Percentiles rank a stretch among this genome's conserved stretches.
Evolutionary conservation across 2,113 vertebrate genomes (phyloP).

Genomic region (Brachyistius frenatus): DNA sequence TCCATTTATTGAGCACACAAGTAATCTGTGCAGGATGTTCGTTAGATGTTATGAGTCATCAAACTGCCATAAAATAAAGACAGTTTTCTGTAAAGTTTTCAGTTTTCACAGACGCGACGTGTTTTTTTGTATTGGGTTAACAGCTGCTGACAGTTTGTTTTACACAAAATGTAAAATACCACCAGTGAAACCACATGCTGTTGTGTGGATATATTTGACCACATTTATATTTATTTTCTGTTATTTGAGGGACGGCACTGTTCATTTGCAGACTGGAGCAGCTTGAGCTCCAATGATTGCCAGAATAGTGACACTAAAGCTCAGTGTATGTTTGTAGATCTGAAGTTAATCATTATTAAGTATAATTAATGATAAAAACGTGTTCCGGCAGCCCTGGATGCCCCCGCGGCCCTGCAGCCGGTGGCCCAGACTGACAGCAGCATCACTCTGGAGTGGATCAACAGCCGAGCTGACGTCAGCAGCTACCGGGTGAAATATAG

Average conservation of each 20-base stretch:
- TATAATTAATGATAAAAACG: background rate
- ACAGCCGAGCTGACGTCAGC: constrained; percentile 86
- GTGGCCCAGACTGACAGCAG: constrained; percentile 90
- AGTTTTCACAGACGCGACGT: background rate
- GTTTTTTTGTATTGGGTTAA: background rate
- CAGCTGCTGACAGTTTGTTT: too few relatives aligned
- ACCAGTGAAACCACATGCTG: too few relatives aligned
- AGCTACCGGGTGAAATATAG: constrained; percentile 92
- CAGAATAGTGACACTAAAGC: too few relatives aligned
- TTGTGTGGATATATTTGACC: too few relatives aligned
- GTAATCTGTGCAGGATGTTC: background rate
- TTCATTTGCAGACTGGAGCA: too few relatives aligned
- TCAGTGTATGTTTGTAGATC: too few relatives aligned
- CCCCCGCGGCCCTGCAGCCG: constrained; percentile 86
- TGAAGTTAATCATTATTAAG: too few relatives aligned
- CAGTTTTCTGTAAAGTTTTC: background rate
- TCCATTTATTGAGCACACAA: background rate
- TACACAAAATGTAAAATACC: too few relatives aligned
- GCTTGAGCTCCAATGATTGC: too few relatives aligned
- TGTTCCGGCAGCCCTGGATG: constrained; percentile 86
- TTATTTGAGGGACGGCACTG: too few relatives aligned
- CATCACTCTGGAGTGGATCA: constrained; percentile 92
- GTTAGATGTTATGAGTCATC: too few relatives aligned
- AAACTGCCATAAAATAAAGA: background rate
- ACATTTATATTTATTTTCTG: too few relatives aligned